A percentile compares a stretch with the other conserved stretches of the same genome.
Conservation (phyloP, 1,140 invertebrate genomes). For the Choristoneura fumiferana region DNA sequence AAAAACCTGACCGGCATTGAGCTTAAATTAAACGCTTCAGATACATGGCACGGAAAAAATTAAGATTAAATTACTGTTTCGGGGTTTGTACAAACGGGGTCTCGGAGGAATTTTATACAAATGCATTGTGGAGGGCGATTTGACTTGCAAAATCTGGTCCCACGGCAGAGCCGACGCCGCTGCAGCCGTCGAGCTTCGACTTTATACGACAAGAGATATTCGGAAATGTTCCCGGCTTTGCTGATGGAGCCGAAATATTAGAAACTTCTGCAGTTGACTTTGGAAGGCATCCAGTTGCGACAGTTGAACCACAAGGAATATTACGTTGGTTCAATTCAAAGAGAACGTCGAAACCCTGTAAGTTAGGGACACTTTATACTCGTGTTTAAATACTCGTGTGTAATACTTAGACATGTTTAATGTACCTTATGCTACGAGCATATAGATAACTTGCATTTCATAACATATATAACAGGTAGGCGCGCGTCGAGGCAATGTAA, state of each 20-base stretch:
- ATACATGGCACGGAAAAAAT: not conserved
- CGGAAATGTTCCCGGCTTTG: slow-evolving; percentile 12
- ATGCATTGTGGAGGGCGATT: slow-evolving; percentile 27
- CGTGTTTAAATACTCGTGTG: too few relatives aligned
- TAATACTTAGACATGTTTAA: too few relatives aligned
- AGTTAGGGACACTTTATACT: too few relatives aligned
- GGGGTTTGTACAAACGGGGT: not conserved
- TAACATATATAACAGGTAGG: too few relatives aligned
- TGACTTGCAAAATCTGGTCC: slow-evolving; percentile 31
- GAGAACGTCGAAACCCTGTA: too few relatives aligned
- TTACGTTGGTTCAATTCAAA: not conserved
- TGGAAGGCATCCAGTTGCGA: not conserved
- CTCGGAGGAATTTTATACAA: slow-evolving; percentile 11
- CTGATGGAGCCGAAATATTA: slow-evolving; percentile 15
- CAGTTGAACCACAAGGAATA: slow-evolving; percentile 2
- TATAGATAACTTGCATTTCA: too few relatives aligned
- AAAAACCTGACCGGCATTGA: not conserved
- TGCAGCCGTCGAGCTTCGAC: not conserved
- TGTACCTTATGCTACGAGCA: too few relatives aligned
- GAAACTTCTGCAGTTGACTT: slow-evolving; percentile 9
- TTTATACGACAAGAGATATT: slow-evolving; percentile 18
- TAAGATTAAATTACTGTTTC: slow-evolving; percentile 1
- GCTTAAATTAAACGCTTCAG: too few relatives aligned
- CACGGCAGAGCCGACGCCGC: not conserved
- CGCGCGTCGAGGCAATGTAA: not conserved